A percentile compares a stretch with the other conserved stretches of the same genome.
Evolutionary conservation across 2,113 vertebrate species (phyloP).

Genomic region (Sporophila hypoxantha): DNA sequence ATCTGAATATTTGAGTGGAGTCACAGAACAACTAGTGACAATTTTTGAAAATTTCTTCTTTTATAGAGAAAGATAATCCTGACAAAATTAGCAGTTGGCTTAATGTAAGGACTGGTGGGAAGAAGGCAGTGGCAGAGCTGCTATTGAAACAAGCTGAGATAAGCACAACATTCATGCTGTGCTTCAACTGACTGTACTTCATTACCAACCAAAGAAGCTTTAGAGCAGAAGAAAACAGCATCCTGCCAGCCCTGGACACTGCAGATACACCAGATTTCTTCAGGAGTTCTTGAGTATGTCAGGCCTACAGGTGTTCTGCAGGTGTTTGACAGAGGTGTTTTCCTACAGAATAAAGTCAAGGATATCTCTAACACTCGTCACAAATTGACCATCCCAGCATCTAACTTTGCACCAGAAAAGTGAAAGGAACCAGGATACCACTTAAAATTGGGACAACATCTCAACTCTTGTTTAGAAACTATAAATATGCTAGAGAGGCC

Average conservation of each 20-base stretch:
- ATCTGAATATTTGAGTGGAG: not conserved
- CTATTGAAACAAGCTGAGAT: not conserved
- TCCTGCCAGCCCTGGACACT: not conserved
- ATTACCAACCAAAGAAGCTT: not conserved
- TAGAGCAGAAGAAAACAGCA: not conserved
- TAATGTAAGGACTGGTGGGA: not conserved
- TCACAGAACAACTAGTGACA: not conserved
- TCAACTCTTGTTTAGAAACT: not conserved
- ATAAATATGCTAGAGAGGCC: not conserved
- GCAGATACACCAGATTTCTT: not conserved
- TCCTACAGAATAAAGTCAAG: not conserved
- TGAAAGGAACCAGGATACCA: not conserved
- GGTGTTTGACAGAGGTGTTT: not conserved
- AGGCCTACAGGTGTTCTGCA: not conserved
- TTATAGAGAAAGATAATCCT: not conserved
- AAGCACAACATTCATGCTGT: not conserved
- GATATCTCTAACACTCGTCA: not conserved
- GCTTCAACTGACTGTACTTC: not conserved
- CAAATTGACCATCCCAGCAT: not conserved
- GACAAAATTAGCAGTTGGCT: slow-evolving; percentile 7
- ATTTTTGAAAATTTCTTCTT: not conserved
- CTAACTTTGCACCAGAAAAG: not conserved
- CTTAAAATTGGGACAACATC: not conserved
- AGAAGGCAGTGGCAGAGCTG: not conserved
- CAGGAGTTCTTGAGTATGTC: not conserved